Percentiles rank a stretch among this genome's conserved stretches.
These are phyloP conservation scores for Astyanax mexicanus DNA, from an alignment of 2,797 vertebrate species.

Conservation along the genomic window DNA sequence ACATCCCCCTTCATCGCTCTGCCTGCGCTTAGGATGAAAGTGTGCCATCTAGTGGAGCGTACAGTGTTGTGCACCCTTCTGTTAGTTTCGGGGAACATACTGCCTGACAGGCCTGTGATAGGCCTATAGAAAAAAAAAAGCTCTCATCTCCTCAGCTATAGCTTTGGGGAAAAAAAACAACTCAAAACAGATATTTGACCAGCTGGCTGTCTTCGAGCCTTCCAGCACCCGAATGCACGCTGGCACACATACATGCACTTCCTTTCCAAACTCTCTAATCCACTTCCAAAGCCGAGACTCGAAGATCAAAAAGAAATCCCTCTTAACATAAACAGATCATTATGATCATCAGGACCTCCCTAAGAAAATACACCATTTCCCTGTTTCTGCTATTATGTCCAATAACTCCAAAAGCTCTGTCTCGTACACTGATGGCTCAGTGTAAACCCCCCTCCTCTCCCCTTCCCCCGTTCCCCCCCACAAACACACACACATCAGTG, in stretches of 20 bases:
- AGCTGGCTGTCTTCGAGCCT: slow-evolving; percentile 56
- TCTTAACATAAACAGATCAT: slow-evolving; percentile 13
- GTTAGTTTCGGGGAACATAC: slow-evolving; percentile 8
- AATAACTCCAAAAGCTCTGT: not conserved
- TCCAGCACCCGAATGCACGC: slow-evolving; percentile 47
- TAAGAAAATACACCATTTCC: not conserved
- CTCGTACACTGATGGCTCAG: slow-evolving; percentile 31
- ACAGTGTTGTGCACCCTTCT: slow-evolving; percentile 15
- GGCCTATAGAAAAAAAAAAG: slow-evolving; percentile 7
- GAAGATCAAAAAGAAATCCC: slow-evolving; percentile 21
- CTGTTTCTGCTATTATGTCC: not conserved
- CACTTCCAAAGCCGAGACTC: slow-evolving; percentile 26
- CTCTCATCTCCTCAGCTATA: slow-evolving; percentile 41
- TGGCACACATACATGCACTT: slow-evolving; percentile 43
- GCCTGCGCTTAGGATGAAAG: slow-evolving; percentile 50
- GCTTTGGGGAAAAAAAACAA: slow-evolving; percentile 38
- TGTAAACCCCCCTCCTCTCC: not conserved
- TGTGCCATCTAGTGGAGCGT: slow-evolving; percentile 62
- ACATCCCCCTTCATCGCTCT: not conserved
- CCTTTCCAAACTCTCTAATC: slow-evolving; percentile 27
- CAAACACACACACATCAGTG: slow-evolving; percentile 1
- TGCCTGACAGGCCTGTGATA: slow-evolving; percentile 39
- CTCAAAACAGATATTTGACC: slow-evolving; percentile 57
- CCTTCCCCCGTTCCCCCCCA: not conserved
- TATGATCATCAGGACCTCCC: not conserved